A percentile compares a stretch with the other conserved stretches of the same genome.
Conservation (phyloP, 2,888 invertebrate genomes). For the Myopa tessellatipennis region DNA sequence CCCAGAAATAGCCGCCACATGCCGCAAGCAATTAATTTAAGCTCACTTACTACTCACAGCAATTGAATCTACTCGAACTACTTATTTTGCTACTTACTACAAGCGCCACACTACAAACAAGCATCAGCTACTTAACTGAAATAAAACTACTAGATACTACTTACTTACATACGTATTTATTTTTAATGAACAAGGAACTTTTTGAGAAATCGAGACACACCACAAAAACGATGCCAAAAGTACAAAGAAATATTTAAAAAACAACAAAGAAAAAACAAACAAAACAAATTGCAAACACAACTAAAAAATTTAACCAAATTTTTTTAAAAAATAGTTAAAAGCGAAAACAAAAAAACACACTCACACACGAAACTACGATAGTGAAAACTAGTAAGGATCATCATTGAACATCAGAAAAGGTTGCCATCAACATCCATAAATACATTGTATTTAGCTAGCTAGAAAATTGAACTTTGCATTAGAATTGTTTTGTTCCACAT, state of each 20-base stretch:
- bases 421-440: not conserved
- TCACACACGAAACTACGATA: conserved; percentile 1
- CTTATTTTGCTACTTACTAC: conserved; percentile 26
- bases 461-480: too few relatives aligned
- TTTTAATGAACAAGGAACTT: not conserved
- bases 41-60: conserved; percentile 13
- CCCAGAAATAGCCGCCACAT: too few relatives aligned
- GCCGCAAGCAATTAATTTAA: not conserved
- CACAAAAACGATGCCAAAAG: conserved; percentile 61
- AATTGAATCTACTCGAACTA: not conserved
- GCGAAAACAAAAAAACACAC: not conserved
- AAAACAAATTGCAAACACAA: conserved; percentile 8
- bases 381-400: conserved; percentile 2
- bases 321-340: not conserved
- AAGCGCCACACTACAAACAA: conserved; percentile 29
- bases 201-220: not conserved
- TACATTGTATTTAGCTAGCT: too few relatives aligned
- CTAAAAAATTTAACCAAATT: conserved; percentile 1
- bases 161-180: not conserved
- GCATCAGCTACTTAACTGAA: conserved; percentile 20
- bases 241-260: conserved; percentile 58
- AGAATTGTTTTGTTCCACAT: too few relatives aligned
- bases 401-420: not conserved
- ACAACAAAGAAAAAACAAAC: conserved; percentile 25
- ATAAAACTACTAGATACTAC: conserved; percentile 10